Evolutionary conservation across 2,113 vertebrate genomes (phyloP).

Genomic region (Podarcis cretensis): DNA sequence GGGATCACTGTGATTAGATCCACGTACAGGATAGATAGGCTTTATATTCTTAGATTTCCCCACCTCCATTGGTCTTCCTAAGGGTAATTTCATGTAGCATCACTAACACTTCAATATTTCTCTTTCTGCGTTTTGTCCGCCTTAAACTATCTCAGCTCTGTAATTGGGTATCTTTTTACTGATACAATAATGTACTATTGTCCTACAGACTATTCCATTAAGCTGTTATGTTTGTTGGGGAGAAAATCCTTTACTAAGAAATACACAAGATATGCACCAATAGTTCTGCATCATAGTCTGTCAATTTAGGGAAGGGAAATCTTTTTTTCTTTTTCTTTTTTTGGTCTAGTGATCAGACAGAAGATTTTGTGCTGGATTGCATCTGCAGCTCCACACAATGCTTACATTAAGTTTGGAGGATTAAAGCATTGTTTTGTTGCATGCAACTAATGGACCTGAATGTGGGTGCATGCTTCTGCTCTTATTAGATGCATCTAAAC

Average conservation of each 20-base stretch:
- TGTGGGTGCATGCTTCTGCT: background rate
- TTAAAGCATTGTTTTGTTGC: background rate
- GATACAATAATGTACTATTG: background rate
- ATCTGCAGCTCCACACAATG: accelerated
- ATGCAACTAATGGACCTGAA: background rate
- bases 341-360: background rate
- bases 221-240: slow-evolving; percentile 34
- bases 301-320: background rate
- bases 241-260: slow-evolving; percentile 16
- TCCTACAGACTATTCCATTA: background rate
- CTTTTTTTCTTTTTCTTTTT: background rate
- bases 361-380: background rate
- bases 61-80: background rate
- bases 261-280: background rate
- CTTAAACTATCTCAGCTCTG: slow-evolving; percentile 14
- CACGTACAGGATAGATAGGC: background rate
- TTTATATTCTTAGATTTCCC: background rate
- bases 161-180: slow-evolving; percentile 5
- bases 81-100: accelerated
- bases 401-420: background rate
- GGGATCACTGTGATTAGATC: background rate
- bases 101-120: background rate
- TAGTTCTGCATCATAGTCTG: accelerated
- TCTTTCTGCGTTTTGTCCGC: background rate
- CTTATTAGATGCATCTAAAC: background rate